Conservation (phyloP, 2,888 invertebrate genomes). For the Orthosia incerta region DNA sequence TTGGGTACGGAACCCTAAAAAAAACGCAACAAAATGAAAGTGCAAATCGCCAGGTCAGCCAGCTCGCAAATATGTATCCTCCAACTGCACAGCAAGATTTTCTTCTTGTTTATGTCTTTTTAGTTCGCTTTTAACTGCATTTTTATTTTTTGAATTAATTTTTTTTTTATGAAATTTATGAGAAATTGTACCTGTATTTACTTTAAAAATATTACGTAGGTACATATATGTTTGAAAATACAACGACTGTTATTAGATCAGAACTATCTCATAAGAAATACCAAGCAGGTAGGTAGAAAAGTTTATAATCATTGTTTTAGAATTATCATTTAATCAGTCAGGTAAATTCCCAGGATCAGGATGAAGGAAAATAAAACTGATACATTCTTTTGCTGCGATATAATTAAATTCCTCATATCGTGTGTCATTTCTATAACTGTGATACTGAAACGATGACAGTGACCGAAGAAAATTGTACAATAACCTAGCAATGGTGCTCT, state of each 20-base stretch:
- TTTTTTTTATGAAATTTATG: neutral
- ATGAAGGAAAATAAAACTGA: conserved; percentile 8
- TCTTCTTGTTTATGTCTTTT: too few relatives aligned
- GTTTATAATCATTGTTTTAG: conserved; percentile 2
- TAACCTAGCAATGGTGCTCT: neutral
- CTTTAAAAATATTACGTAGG: too few relatives aligned
- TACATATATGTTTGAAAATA: conserved; percentile 8
- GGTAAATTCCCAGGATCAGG: neutral
- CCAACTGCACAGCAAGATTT: too few relatives aligned
- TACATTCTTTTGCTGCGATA: neutral
- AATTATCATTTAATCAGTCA: neutral
- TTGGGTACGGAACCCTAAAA: too few relatives aligned
- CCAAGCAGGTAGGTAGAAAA: neutral
- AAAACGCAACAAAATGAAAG: too few relatives aligned
- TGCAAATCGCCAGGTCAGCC: too few relatives aligned
- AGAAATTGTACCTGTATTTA: neutral
- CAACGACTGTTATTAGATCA: neutral
- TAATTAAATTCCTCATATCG: neutral
- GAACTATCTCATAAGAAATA: conserved; percentile 6
- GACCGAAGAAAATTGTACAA: neutral
- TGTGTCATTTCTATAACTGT: too few relatives aligned
- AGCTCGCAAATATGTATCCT: too few relatives aligned
- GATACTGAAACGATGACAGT: too few relatives aligned
- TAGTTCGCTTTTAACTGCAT: too few relatives aligned
- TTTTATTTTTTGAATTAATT: too few relatives aligned